phyloP scores from a whole-genome alignment of 2,888 invertebrate species.

The Hemistola chrysoprasaria region DNA sequence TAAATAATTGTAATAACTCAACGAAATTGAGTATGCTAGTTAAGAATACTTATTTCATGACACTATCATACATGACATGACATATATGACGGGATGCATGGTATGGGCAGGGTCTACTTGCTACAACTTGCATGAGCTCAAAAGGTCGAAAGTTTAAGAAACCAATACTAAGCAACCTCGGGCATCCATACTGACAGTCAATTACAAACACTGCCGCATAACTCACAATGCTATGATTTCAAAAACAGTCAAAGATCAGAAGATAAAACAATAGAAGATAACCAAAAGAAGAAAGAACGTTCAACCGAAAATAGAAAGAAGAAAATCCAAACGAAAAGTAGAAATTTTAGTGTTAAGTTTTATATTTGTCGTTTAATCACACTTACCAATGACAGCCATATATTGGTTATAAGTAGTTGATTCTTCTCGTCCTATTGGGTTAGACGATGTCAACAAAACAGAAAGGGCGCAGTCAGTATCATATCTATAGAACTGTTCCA shows the following conservation, averaged over 20 bases:
- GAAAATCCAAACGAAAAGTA: slow-evolving; percentile 58
- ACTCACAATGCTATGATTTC: slow-evolving; percentile 78
- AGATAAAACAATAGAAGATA: slow-evolving; percentile 46
- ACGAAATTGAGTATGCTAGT: slow-evolving; percentile 1
- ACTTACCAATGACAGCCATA: slow-evolving; percentile 98
- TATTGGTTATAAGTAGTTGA: slow-evolving; percentile 97
- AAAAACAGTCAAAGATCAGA: slow-evolving; percentile 66
- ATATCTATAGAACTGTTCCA: slow-evolving; percentile 70
- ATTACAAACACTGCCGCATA: slow-evolving; percentile 72
- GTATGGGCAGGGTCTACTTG: slow-evolving; percentile 49
- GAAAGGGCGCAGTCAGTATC: slow-evolving; percentile 82
- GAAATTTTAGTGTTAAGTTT: slow-evolving; percentile 78
- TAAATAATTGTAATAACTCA: background rate
- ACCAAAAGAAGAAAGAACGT: slow-evolving; percentile 44
- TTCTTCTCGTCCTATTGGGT: slow-evolving; percentile 96
- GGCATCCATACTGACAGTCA: slow-evolving; percentile 47
- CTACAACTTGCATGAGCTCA: slow-evolving; percentile 50
- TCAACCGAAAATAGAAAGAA: slow-evolving; percentile 46
- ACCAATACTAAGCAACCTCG: slow-evolving; percentile 55
- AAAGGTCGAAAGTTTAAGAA: slow-evolving; percentile 51
- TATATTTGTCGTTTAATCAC: slow-evolving; percentile 81
- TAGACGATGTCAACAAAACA: slow-evolving; percentile 87
- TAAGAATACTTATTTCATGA: slow-evolving; percentile 4
- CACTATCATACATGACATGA: slow-evolving; percentile 14
- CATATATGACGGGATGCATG: slow-evolving; percentile 62